Base-by-base conservation (phyloP, 2,888 invertebrate species). In the Drosophila parthenogenetica region DNA sequence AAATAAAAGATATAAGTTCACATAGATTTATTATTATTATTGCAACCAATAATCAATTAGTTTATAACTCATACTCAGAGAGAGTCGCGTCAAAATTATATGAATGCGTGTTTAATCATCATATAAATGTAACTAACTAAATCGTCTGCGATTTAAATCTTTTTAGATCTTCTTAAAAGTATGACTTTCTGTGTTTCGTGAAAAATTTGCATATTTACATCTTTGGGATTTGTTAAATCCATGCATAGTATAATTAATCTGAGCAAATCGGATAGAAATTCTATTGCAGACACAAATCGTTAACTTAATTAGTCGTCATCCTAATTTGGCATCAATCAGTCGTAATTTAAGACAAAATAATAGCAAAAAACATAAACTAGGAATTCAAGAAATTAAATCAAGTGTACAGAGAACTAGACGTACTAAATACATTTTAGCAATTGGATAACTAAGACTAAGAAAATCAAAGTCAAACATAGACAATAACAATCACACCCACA, bases 21-120 rank as follows among this genome's bases (percentile, higher is more conserved):
- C 69, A 76, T 64, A 57, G 63, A 70, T 86, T 86, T 82, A 86
- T 82, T 82, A 8, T 29, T 29, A 29, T 35, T 35, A 35, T 35
- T 35, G 78, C 69, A 85, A 75, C 82, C 79, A 77, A 81, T 84
- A 64, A 81, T 79, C 63, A 67, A 35, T 77, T 62, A 60, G 64
- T 29, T 29, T 29, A 29, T 66, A 69, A 61, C 59, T 72, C 75
- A 68, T 74, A 75, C 69, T 29, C 29, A 29, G 29, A 29, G 57
- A 59, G 35, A 37, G 42, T 19, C n/a, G 29, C 25, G 54, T 66
- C 45, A 54, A 46, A 54, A 46, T 57, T 53, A 81, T 70, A 69
- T 83, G 73, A 82, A 83, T 76, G 73, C 83, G 70, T 70, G 70
- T 73, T 82, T 66, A 69, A n/a, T n/a, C n/a, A 51, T 55, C 29